Percentiles rank a stretch among this genome's conserved stretches.
Evolutionary conservation across 1,140 invertebrate genomes (phyloP).

Genomic region (Chlorops oryzae): DNA sequence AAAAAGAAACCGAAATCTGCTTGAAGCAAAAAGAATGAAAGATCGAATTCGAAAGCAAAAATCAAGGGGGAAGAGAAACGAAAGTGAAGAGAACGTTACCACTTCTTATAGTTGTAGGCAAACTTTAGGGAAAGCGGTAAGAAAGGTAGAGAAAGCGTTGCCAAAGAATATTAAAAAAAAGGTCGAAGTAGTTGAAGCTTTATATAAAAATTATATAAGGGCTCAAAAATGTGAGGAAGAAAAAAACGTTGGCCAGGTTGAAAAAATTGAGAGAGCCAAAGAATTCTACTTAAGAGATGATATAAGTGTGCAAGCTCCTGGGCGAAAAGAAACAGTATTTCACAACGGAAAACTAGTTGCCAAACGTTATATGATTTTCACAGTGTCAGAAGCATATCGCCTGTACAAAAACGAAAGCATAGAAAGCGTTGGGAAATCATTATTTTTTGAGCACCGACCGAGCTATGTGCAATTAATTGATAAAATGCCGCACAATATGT

Average conservation of each 20-base stretch:
- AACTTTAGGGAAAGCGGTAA: conserved; percentile 2
- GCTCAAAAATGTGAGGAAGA: neutral
- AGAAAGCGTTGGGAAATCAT: neutral
- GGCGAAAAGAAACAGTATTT: neutral
- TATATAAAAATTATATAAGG: neutral
- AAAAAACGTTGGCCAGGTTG: neutral
- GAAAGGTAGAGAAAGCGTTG: conserved; percentile 2
- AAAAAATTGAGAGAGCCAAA: neutral
- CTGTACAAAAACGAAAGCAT: neutral
- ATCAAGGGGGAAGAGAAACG: neutral
- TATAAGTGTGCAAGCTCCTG: conserved; percentile 4
- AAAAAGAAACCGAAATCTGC: neutral
- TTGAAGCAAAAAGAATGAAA: neutral
- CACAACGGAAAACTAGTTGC: neutral
- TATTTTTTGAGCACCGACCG: neutral
- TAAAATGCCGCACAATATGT: conserved; percentile 7
- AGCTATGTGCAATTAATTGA: neutral
- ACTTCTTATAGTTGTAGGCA: conserved; percentile 4
- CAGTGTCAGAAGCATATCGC: conserved; percentile 1
- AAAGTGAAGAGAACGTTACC: too few species aligned
- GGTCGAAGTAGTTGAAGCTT: neutral
- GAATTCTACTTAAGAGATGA: conserved; percentile 2
- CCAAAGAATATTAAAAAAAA: conserved; percentile 2
- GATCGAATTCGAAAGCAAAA: neutral
- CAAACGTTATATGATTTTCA: conserved; percentile 5